These are phyloP conservation scores for Ichneumoninae sp. DNA, from an alignment of 2,888 invertebrate species.

Conservation along the genomic window DNA sequence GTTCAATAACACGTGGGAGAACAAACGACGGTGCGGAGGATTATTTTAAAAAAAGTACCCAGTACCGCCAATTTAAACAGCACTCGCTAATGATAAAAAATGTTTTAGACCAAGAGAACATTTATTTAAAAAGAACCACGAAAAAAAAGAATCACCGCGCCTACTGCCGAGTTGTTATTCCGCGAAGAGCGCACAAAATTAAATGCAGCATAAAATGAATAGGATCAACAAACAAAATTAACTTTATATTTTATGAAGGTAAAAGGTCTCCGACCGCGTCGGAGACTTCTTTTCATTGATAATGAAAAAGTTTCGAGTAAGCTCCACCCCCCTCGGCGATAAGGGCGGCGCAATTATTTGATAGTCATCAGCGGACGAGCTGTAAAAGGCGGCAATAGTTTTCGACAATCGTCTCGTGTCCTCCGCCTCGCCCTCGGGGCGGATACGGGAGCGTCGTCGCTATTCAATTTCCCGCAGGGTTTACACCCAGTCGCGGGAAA, in stretches of 20 bases:
- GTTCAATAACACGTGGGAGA: conserved; percentile 3
- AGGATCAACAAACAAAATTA: not conserved
- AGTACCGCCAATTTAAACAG: not conserved
- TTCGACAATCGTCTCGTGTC: conserved; percentile 2
- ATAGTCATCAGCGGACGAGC: conserved; percentile 9
- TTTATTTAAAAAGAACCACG: too few species aligned
- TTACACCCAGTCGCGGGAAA: conserved; percentile 35
- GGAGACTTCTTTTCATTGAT: not conserved
- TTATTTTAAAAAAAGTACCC: not conserved
- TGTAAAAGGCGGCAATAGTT: conserved; percentile 10
- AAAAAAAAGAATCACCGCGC: not conserved
- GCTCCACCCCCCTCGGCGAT: not conserved
- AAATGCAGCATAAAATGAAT: not conserved
- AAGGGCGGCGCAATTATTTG: not conserved
- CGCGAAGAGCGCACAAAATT: not conserved
- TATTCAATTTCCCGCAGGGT: conserved; percentile 47
- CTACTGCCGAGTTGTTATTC: not conserved
- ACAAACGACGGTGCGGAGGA: not conserved
- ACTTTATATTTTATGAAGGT: not conserved
- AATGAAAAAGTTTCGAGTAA: not conserved
- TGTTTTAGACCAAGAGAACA: not conserved
- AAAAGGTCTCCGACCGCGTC: not conserved
- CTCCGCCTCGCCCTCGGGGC: not conserved
- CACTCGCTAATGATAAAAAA: not conserved
- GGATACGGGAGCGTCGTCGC: not conserved